Percentiles rank a stretch among this genome's conserved stretches.
These are phyloP conservation scores for Ceratoteleas bidentatus DNA, from an alignment of 1,140 invertebrate genomes.

Conservation along the genomic window DNA sequence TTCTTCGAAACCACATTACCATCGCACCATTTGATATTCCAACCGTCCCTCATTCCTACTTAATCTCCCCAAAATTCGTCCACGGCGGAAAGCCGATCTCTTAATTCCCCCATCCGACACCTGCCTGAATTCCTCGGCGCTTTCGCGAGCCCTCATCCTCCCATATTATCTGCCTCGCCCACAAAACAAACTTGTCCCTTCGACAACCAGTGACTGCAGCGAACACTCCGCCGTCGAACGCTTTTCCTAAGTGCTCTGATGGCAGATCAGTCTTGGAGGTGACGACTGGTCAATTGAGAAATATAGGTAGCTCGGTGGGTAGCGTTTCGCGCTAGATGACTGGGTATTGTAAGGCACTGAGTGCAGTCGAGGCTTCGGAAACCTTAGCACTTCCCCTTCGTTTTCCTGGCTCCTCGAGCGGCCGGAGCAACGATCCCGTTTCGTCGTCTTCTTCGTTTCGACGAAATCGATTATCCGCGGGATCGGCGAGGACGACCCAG, in stretches of 20 bases:
- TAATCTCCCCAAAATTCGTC: too few species aligned
- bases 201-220: too few species aligned
- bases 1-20: too few species aligned
- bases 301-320: conserved; percentile 69
- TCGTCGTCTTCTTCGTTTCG: conserved; percentile 61
- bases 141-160: too few species aligned
- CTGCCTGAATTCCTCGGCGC: too few species aligned
- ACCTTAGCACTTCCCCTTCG: conserved; percentile 72
- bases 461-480: conserved; percentile 58
- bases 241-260: conserved; percentile 57
- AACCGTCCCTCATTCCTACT: too few species aligned
- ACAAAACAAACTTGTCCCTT: too few species aligned
- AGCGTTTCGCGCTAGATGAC: conserved; percentile 58
- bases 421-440: conserved; percentile 69
- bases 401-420: conserved; percentile 69
- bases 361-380: conserved; percentile 74
- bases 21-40: too few species aligned
- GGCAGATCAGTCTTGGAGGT: conserved; percentile 66
- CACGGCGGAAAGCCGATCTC: too few species aligned
- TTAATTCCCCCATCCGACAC: too few species aligned
- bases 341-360: conserved; percentile 55
- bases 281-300: conserved; percentile 71
- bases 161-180: too few species aligned
- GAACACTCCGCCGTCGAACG: too few species aligned
- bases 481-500: conserved; percentile 14